Evolutionary conservation across 2,888 invertebrate genomes (phyloP).

Genomic region (Anodontia alba): DNA sequence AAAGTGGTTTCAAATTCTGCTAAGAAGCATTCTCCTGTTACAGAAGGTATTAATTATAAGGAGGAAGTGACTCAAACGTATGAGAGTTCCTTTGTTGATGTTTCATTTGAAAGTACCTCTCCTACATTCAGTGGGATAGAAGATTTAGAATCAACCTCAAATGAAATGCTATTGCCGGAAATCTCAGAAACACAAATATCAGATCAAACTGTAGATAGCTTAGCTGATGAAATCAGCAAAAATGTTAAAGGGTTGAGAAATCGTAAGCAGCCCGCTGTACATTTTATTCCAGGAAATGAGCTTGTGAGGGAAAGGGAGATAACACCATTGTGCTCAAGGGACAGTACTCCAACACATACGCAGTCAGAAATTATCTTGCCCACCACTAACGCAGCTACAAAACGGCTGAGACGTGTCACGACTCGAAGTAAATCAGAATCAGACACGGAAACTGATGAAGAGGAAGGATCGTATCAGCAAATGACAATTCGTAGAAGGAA

Average conservation of each 20-base stretch:
- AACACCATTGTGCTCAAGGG: conserved; percentile 60
- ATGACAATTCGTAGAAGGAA: conserved; percentile 48
- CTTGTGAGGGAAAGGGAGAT: conserved; percentile 51
- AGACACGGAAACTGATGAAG: conserved; percentile 64
- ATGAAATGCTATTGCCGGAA: background rate
- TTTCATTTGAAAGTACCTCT: conserved; percentile 11
- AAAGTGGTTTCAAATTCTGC: background rate
- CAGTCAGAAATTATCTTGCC: conserved; percentile 53
- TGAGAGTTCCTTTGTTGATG: conserved; percentile 28
- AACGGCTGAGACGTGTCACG: conserved; percentile 14
- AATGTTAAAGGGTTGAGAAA: background rate
- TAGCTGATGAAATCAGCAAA: background rate
- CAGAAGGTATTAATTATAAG: background rate
- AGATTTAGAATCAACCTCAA: background rate
- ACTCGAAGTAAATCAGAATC: conserved; percentile 27
- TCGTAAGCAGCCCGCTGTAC: conserved; percentile 28
- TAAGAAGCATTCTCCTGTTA: conserved; percentile 7
- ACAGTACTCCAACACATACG: conserved; percentile 59
- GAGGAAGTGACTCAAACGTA: background rate
- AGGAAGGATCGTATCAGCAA: conserved; percentile 35
- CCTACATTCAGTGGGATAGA: background rate
- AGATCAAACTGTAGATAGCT: background rate
- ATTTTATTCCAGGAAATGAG: conserved; percentile 50
- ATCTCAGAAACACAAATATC: background rate
- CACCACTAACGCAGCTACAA: background rate